phyloP scores from a whole-genome alignment of 2,888 invertebrate genomes.

The Polyommatus iphigenia region DNA sequence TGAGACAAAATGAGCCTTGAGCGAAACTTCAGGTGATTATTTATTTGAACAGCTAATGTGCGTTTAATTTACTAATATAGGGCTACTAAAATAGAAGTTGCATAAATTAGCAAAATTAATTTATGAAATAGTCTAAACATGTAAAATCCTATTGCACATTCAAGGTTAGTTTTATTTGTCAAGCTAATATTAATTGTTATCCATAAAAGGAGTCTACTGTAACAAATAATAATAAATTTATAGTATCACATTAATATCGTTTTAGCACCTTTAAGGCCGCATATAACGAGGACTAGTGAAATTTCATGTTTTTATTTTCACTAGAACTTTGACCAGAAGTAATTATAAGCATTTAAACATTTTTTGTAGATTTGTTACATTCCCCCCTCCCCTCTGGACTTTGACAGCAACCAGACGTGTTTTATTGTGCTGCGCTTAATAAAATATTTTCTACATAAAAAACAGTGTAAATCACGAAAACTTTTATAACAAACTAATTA shows the following conservation, averaged over 20 bases:
- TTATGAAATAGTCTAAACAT: slow-evolving; percentile 3
- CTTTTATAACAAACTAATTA: too few relatives aligned
- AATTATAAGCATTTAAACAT: too few relatives aligned
- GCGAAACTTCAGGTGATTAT: not conserved
- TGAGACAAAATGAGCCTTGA: not conserved
- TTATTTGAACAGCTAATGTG: not conserved
- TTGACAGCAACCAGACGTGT: too few relatives aligned
- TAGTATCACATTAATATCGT: not conserved
- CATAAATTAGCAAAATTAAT: not conserved
- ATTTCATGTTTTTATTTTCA: too few relatives aligned
- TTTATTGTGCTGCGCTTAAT: too few relatives aligned
- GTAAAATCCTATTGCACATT: slow-evolving; percentile 3
- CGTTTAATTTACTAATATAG: not conserved
- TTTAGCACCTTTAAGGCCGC: not conserved
- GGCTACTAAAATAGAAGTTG: not conserved
- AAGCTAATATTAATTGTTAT: not conserved
- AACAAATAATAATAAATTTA: not conserved
- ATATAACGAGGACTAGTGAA: too few relatives aligned
- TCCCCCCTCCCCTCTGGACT: too few relatives aligned
- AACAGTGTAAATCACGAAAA: too few relatives aligned
- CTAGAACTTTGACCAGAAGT: too few relatives aligned
- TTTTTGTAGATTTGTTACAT: too few relatives aligned
- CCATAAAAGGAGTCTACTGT: not conserved
- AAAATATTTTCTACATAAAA: too few relatives aligned
- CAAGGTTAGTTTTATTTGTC: slow-evolving; percentile 2